A percentile compares a stretch with the other conserved stretches of the same genome.
Conservation (phyloP, 2,888 invertebrate genomes). For the Adineta ricciae region DNA sequence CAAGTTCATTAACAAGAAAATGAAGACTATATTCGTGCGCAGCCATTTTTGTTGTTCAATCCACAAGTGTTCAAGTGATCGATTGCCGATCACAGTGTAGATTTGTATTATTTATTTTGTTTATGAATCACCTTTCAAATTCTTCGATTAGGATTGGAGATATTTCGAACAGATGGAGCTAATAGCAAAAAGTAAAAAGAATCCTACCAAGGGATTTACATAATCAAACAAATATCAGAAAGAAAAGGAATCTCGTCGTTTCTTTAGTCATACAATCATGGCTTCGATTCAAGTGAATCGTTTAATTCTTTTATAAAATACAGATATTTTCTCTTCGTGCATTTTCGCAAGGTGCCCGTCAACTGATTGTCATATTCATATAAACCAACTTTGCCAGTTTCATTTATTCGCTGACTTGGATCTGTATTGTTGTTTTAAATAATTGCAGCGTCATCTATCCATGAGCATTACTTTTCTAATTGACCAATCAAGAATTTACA, state of each 20-base stretch:
- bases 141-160: neutral
- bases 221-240: too few species aligned
- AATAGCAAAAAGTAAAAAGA: neutral
- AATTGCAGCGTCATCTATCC: neutral
- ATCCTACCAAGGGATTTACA: neutral
- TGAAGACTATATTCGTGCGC: neutral
- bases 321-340: too few species aligned
- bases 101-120: neutral
- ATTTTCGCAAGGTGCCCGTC: too few species aligned
- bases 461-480: neutral
- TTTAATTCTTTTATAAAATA: too few species aligned
- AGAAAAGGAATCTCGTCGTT: too few species aligned
- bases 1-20: neutral
- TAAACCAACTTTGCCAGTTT: too few species aligned
- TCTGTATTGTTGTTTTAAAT: neutral
- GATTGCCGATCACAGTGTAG: neutral
- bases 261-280: too few species aligned
- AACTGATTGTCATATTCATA: too few species aligned
- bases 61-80: neutral
- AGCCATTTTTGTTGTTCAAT: neutral
- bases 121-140: conserved; percentile 2
- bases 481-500: neutral
- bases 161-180: neutral
- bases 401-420: too few species aligned
- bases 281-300: too few species aligned